Conservation (phyloP, 2,888 invertebrate species). For the Furcula furcula region DNA sequence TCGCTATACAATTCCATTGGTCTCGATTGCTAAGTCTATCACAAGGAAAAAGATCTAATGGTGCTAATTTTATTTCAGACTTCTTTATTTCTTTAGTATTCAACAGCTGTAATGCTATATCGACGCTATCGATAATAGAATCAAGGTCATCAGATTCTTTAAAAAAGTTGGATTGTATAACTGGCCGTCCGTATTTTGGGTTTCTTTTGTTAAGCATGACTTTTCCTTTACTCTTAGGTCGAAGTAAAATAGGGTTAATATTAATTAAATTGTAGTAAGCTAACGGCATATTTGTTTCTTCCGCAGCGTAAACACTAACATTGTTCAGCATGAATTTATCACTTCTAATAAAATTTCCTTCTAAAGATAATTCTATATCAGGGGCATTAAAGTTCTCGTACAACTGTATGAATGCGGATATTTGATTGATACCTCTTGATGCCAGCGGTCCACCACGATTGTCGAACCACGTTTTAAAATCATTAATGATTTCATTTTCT, state of each 20-base stretch:
- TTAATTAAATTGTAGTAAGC: constrained; percentile 72
- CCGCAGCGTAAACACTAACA: constrained; percentile 61
- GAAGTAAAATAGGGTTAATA: constrained; percentile 62
- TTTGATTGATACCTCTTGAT: constrained; percentile 69
- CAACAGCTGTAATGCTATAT: constrained; percentile 69
- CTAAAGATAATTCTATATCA: constrained; percentile 65
- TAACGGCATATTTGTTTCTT: constrained; percentile 65
- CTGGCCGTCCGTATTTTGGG: constrained; percentile 71
- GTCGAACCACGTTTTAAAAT: constrained; percentile 74
- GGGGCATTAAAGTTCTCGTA: constrained; percentile 70
- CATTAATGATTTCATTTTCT: constrained; percentile 59
- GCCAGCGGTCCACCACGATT: constrained; percentile 63
- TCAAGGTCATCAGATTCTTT: constrained; percentile 72
- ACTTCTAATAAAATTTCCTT: constrained; percentile 71
- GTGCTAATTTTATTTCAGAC: constrained; percentile 67
- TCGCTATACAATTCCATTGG: constrained; percentile 75
- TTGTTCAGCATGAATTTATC: constrained; percentile 75
- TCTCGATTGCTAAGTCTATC: constrained; percentile 67
- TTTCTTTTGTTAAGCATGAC: constrained; percentile 68
- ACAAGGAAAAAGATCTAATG: constrained; percentile 70
- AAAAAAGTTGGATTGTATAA: constrained; percentile 70
- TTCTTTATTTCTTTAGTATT: constrained; percentile 71
- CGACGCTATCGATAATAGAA: constrained; percentile 69
- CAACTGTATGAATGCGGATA: constrained; percentile 70
- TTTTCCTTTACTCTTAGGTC: constrained; percentile 71